These are phyloP conservation scores for Hydropotes inermis DNA, from an alignment of 2,113 vertebrate genomes.

Conservation along the genomic window DNA sequence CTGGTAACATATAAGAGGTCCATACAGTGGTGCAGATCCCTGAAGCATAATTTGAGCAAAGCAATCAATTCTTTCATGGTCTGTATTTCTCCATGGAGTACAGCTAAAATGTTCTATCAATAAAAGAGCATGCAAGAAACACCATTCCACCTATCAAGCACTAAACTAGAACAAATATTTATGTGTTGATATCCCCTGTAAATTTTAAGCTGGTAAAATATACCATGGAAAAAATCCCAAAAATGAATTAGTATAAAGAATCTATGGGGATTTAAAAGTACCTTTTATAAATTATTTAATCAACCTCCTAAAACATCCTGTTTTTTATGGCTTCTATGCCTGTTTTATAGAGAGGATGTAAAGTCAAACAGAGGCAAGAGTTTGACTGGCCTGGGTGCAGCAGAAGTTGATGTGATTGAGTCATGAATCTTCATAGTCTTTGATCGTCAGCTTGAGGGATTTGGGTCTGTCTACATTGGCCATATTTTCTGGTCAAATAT, in stretches of 20 bases:
- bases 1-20: not conserved
- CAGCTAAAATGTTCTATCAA: conserved; percentile 56
- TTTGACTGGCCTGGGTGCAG: not conserved
- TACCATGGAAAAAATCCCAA: conserved; percentile 31
- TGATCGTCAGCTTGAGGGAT: not conserved
- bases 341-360: not conserved
- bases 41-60: conserved; percentile 1
- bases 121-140: conserved; percentile 49
- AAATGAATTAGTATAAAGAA: not conserved
- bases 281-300: conserved; percentile 17
- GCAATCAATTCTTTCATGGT: conserved; percentile 39
- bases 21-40: not conserved
- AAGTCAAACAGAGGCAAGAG: not conserved
- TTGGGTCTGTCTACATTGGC: not conserved
- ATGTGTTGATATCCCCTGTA: not conserved
- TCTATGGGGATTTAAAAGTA: conserved; percentile 14
- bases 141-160: conserved; percentile 42
- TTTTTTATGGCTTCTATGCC: not conserved
- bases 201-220: conserved; percentile 60
- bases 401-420: not conserved
- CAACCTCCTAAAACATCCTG: conserved; percentile 19
- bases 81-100: conserved; percentile 36
- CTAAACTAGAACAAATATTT: conserved; percentile 65
- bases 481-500: not conserved
- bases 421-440: not conserved